These are phyloP conservation scores for Cactoblastis cactorum DNA, from an alignment of 2,888 invertebrate genomes.

Conservation along the genomic window DNA sequence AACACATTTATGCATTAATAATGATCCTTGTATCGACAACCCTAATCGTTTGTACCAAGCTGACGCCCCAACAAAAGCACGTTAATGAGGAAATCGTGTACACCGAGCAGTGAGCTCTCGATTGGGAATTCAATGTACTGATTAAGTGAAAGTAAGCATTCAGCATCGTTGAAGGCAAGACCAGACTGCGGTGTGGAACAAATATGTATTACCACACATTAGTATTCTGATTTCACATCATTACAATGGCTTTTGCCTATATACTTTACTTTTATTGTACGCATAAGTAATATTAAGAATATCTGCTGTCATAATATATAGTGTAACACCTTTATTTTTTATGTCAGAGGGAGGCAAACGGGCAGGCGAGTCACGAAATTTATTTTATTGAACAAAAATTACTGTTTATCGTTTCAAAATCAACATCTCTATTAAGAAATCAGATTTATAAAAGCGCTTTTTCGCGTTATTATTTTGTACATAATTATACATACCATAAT, in stretches of 20 bases:
- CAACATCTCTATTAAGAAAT: too few species aligned
- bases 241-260: slow-evolving; percentile 8
- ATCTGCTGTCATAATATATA: too few species aligned
- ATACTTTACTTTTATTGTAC: too few species aligned
- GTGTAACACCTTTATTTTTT: too few species aligned
- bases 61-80: slow-evolving; percentile 59
- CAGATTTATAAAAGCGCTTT: too few species aligned
- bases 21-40: slow-evolving; percentile 13
- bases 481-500: too few species aligned
- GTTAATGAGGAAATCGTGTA: slow-evolving; percentile 73
- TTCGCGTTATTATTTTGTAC: too few species aligned
- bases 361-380: too few species aligned
- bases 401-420: too few species aligned
- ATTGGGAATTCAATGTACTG: slow-evolving; percentile 48
- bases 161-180: slow-evolving; percentile 32
- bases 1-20: background rate
- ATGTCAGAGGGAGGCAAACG: too few species aligned
- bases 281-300: too few species aligned
- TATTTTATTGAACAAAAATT: too few species aligned
- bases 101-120: slow-evolving; percentile 34
- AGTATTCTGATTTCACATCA: slow-evolving; percentile 11
- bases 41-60: slow-evolving; percentile 26
- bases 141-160: slow-evolving; percentile 63
- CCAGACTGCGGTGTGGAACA: slow-evolving; percentile 27
- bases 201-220: slow-evolving; percentile 12